Evolutionary conservation across 2,113 vertebrate species (phyloP), one percentile per base, ranked within the genome.

Genomic region (Eulemur macaco): DNA sequence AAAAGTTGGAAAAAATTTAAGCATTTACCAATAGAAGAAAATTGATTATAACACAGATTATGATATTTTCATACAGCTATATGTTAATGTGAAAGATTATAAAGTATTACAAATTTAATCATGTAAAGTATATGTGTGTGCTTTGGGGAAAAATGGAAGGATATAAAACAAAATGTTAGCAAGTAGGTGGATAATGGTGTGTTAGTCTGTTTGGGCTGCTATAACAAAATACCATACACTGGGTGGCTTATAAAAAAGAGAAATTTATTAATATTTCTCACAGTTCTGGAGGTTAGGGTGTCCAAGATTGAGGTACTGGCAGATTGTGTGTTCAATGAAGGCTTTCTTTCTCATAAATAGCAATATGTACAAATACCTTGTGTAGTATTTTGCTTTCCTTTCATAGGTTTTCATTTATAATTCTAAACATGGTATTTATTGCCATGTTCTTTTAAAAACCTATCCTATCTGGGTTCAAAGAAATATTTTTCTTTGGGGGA

Each of bases 31-130:
- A 47, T 86, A 77, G 39, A 66, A 69, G 15, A 69, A 20, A 69
- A 37, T 69, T 3, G 17, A n/a, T 37, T 69, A 37, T 69, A 34
- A 69, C 18, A 37, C 13, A 68, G 66, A 18, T 68, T n/a, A 68
- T 37, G 14, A 64, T 77, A 90, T 77, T 80, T 84, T 81, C 63
- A 63, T 87, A 87, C 37, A 81, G 60, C 69, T 69, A 4, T 85
- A 63, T 37, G 87, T 94, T 94, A 77, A 83, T 60, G n/a, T 86
- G 29, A 71, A 95, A 78, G 18, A 56, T 92, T 84, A 29, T n/a
- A 82, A 94, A 82, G 66, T 81, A 39, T 27, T 88, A 23, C 68
- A 18, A 50, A 64, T 89, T 92, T 64, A 80, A 0, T 80, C n/a
- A 66, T 80, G 85, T 87, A 84, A 96, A 95, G 45, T 54, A 5